Percentiles rank a stretch among this genome's conserved stretches.
These are phyloP conservation scores for Atherix ibis DNA, from an alignment of 2,888 invertebrate species.

Conservation along the genomic window DNA sequence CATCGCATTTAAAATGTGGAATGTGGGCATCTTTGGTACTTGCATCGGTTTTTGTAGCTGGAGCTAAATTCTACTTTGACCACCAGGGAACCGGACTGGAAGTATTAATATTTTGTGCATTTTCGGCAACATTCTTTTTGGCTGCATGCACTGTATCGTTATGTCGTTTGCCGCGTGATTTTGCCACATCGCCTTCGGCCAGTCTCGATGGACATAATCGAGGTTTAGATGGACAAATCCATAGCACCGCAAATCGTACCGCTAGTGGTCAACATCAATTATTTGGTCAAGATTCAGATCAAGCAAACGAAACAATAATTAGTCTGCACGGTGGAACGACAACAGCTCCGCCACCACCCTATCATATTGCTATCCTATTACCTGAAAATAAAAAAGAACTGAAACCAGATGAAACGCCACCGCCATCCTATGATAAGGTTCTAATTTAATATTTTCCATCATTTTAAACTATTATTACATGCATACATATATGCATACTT, in stretches of 20 bases:
- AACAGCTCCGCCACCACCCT: conserved; percentile 50
- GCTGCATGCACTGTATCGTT: conserved; percentile 46
- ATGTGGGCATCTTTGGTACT: conserved; percentile 57
- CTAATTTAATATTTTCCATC: conserved; percentile 45
- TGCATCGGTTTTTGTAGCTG: conserved; percentile 51
- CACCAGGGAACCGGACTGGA: conserved; percentile 43
- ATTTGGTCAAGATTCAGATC: conserved; percentile 8
- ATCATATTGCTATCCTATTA: conserved; percentile 66
- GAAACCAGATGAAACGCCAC: conserved; percentile 40
- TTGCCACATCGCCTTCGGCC: conserved; percentile 28
- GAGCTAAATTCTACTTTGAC: conserved; percentile 57
- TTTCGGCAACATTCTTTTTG: conserved; percentile 44
- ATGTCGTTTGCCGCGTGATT: conserved; percentile 36
- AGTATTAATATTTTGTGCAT: conserved; percentile 45
- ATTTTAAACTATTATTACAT: too few species aligned
- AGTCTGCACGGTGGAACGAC: conserved; percentile 14
- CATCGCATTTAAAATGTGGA: conserved; percentile 47
- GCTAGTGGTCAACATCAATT: conserved; percentile 5
- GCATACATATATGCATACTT: too few species aligned
- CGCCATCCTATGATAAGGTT: conserved; percentile 61
- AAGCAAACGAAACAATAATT: conserved; percentile 6
- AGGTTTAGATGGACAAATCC: conserved; percentile 11
- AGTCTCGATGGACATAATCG: conserved; percentile 17
- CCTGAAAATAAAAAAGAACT: conserved; percentile 36
- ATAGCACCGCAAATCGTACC: conserved; percentile 8